phyloP scores from a whole-genome alignment of 2,113 vertebrate species.

The Cinclus mexicanus region DNA sequence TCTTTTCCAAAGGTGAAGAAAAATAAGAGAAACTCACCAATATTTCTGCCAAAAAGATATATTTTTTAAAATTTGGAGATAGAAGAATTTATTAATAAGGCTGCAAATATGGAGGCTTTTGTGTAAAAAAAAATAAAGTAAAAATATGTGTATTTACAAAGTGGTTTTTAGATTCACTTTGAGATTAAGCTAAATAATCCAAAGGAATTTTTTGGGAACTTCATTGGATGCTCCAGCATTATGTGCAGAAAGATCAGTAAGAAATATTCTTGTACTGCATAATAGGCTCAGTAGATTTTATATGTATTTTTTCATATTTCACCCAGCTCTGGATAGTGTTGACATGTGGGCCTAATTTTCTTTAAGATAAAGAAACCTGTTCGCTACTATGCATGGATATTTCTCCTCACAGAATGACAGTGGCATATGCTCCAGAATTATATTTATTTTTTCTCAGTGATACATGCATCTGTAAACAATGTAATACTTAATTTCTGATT shows the following conservation, averaged over 20 bases:
- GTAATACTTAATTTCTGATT: neutral
- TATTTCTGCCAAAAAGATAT: neutral
- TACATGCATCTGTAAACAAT: neutral
- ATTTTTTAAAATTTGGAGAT: neutral
- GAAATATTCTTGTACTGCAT: neutral
- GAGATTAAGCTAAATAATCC: neutral
- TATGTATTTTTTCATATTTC: neutral
- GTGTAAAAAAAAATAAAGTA: neutral
- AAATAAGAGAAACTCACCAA: neutral
- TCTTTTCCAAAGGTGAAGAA: neutral
- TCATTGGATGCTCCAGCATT: neutral
- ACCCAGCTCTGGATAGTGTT: neutral
- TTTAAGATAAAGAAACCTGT: neutral
- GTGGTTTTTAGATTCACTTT: neutral
- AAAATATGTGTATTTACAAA: neutral
- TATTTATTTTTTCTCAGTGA: neutral
- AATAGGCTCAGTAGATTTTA: neutral
- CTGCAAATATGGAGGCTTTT: neutral
- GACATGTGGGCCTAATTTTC: neutral
- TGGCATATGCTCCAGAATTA: neutral
- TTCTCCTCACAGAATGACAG: fast-evolving
- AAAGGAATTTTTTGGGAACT: neutral
- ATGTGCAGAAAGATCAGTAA: neutral
- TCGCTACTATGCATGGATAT: neutral
- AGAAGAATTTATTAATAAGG: neutral